A percentile compares a stretch with the other conserved stretches of the same genome.
Conservation (phyloP, 2,797 vertebrate genomes). For the Cynopterus sphinx region DNA sequence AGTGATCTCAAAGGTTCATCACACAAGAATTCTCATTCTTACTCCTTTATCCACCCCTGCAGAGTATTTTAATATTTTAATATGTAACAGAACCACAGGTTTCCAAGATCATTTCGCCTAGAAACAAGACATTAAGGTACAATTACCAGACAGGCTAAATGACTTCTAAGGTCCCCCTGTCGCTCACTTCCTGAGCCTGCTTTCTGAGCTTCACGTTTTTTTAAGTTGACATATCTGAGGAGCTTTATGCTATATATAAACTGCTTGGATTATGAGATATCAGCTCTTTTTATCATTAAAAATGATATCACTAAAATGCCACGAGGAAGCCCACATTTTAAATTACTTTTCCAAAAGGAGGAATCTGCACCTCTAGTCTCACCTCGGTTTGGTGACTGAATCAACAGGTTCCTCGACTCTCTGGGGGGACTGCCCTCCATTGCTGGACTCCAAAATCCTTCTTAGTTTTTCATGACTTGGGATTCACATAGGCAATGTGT, state of each 20-base stretch:
- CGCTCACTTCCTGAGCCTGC: neutral
- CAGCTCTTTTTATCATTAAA: neutral
- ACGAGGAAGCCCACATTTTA: neutral
- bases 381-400: too few species aligned
- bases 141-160: neutral
- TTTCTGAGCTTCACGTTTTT: neutral
- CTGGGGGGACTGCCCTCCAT: neutral
- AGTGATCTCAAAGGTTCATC: neutral
- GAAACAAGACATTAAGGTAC: neutral
- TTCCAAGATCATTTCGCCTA: neutral
- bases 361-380: neutral
- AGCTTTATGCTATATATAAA: neutral
- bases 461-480: neutral
- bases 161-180: rapidly evolving
- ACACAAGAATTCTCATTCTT: neutral
- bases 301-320: neutral
- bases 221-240: neutral
- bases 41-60: neutral
- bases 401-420: neutral
- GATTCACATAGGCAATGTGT: neutral
- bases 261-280: neutral
- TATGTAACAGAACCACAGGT: neutral
- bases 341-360: neutral
- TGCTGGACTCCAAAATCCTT: neutral
- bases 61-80: neutral